A percentile compares a stretch with the other conserved stretches of the same genome.
Conservation (phyloP, 1,140 invertebrate species). For the Sminthurides bifidus region DNA sequence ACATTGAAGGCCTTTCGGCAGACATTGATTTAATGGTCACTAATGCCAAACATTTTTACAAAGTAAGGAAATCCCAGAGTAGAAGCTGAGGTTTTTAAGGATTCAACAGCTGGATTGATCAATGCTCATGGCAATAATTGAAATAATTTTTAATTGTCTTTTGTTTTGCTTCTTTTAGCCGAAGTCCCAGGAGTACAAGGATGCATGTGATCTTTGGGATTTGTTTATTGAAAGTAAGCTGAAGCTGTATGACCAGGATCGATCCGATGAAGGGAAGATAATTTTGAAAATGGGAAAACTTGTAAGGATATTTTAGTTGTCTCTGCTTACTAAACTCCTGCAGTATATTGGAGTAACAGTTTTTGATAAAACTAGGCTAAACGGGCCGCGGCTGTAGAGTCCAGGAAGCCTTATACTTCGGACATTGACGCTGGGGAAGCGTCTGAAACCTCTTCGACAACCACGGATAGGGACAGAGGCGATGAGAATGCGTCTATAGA, state of each 20-base stretch:
- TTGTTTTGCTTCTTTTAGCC: not conserved
- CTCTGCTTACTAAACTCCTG: too few species aligned
- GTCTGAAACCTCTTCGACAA: conserved; percentile 56
- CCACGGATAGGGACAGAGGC: conserved; percentile 51
- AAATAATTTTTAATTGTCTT: not conserved
- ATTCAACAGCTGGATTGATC: not conserved
- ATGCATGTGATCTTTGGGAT: conserved; percentile 82
- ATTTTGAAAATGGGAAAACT: conserved; percentile 46
- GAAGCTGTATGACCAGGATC: conserved; percentile 40
- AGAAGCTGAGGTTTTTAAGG: not conserved
- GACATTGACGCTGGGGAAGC: conserved; percentile 47
- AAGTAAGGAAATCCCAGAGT: conserved; percentile 41
- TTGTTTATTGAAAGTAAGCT: conserved; percentile 50
- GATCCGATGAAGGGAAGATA: conserved; percentile 46
- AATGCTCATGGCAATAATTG: not conserved
- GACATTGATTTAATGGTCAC: conserved; percentile 82
- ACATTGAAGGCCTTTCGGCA: conserved; percentile 70
- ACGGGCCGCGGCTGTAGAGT: conserved; percentile 36
- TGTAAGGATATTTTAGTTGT: conserved; percentile 33
- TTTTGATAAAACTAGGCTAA: conserved; percentile 35
- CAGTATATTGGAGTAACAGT: too few species aligned
- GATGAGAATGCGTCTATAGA: conserved; percentile 27
- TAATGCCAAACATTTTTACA: conserved; percentile 90
- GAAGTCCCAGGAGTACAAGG: conserved; percentile 67
- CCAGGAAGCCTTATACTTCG: conserved; percentile 34